Evolutionary conservation across 2,888 invertebrate species (phyloP).

Genomic region (Daptonema setosum): DNA sequence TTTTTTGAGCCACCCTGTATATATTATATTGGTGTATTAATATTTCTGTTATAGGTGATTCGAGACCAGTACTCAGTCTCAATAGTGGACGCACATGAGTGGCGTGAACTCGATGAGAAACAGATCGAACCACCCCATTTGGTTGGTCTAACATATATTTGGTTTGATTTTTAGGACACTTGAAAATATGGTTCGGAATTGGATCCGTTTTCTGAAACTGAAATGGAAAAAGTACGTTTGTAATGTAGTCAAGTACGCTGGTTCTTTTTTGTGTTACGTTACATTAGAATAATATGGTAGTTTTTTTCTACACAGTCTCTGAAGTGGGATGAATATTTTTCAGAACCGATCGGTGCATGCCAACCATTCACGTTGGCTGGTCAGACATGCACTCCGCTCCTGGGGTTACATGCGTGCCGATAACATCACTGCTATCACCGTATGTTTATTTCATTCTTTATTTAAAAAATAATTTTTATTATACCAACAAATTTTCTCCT

Average conservation of each 20-base stretch:
- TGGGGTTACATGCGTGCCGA: slow-evolving; percentile 80
- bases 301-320: not conserved
- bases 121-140: not conserved
- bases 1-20: too few relatives aligned
- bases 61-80: not conserved
- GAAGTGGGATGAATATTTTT: not conserved
- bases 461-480: not conserved
- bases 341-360: slow-evolving; percentile 10
- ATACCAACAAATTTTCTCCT: not conserved
- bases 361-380: slow-evolving; percentile 73
- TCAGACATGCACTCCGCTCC: slow-evolving; percentile 53
- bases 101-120: slow-evolving; percentile 8
- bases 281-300: too few relatives aligned
- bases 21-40: too few relatives aligned
- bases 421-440: slow-evolving; percentile 76
- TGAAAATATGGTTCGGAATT: too few relatives aligned
- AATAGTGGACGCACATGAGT: slow-evolving; percentile 2
- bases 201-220: too few relatives aligned
- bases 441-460: slow-evolving; percentile 38
- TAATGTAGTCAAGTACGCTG: too few relatives aligned
- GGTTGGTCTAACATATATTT: not conserved
- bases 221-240: too few relatives aligned
- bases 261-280: too few relatives aligned
- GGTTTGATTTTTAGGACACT: not conserved
- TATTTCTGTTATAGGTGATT: not conserved